Evolutionary conservation across 2,797 vertebrate species (phyloP), one percentile per base, ranked within the genome.

Genomic region (Crax fasciolata): DNA sequence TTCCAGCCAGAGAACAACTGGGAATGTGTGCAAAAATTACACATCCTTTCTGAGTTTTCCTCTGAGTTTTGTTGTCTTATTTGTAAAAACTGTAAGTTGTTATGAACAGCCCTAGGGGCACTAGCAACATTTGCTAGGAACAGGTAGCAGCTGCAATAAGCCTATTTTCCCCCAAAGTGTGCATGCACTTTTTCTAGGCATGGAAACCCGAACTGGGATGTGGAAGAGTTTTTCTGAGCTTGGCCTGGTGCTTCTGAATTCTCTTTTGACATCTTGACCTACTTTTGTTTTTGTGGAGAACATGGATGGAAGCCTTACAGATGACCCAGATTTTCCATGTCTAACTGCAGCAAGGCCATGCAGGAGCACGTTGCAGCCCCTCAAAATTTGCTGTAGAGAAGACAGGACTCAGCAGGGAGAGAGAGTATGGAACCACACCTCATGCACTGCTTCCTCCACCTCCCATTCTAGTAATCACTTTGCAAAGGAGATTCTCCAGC

Each of bases 331-430:
- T 74, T 87, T 74, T 59, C 27, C 41, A 35, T 51, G 16, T 19
- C n/a, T 44, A 25, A 12, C 21, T 19, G 7, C 19, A 74, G 65
- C 6, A 30, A n/a, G 35, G 5, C 8, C 32, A 74, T 55, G 30
- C 28, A 55, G 28, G 9, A 8, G 2, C 1, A 3, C 2, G 9
- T 5, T 81, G 17, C 30, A 61, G 6, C 14, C 41, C 3, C 7
- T 61, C 28, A 49, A 57, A 72, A 72, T 57, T 20, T 57, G 10
- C 11, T 2, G 17, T 10, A 3, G 28, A 59, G 15, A 35, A 35
- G 17, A 24, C 11, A 35, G 30, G 25, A 32, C 8, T 28, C 44
- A 81, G 11, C 8, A 30, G 30, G 14, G 75, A 43, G 8, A 54
- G 38, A 74, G 32, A 61, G 24, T 19, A 38, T n/a, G 46, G n/a